phyloP scores from a whole-genome alignment of 2,113 vertebrate genomes.

The Donacobius atricapilla region DNA sequence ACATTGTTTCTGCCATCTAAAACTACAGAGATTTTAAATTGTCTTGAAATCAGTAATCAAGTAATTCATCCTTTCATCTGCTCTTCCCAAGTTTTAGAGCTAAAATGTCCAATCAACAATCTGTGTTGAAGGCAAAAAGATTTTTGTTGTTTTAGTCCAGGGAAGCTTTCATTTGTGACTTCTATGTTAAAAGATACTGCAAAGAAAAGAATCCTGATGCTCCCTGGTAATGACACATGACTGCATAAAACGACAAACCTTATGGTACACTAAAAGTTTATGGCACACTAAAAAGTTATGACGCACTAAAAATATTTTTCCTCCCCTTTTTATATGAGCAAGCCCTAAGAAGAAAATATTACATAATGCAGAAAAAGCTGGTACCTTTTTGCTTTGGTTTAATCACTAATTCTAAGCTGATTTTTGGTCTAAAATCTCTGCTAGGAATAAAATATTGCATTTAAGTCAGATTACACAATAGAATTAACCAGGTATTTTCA shows the following conservation, averaged over 20 bases:
- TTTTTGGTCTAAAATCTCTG: neutral
- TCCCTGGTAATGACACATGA: neutral
- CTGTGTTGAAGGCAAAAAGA: neutral
- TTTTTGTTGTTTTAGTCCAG: neutral
- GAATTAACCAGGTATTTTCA: neutral
- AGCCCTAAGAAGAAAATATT: neutral
- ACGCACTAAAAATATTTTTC: neutral
- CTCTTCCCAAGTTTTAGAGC: neutral
- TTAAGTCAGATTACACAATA: neutral
- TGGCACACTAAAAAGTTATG: neutral
- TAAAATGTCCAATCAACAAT: neutral
- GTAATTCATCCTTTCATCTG: neutral
- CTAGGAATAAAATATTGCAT: neutral
- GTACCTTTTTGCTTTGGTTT: neutral
- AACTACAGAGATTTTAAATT: neutral
- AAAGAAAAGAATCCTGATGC: neutral
- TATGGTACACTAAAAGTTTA: neutral
- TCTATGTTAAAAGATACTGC: neutral
- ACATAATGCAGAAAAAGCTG: neutral
- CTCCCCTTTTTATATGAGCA: neutral
- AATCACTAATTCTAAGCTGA: neutral
- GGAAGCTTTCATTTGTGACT: neutral
- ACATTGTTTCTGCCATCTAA: neutral
- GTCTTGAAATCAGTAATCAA: neutral
- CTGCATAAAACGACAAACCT: neutral